These are phyloP conservation scores for Pseudoips prasinana DNA, from an alignment of 2,888 invertebrate genomes.

Conservation along the genomic window DNA sequence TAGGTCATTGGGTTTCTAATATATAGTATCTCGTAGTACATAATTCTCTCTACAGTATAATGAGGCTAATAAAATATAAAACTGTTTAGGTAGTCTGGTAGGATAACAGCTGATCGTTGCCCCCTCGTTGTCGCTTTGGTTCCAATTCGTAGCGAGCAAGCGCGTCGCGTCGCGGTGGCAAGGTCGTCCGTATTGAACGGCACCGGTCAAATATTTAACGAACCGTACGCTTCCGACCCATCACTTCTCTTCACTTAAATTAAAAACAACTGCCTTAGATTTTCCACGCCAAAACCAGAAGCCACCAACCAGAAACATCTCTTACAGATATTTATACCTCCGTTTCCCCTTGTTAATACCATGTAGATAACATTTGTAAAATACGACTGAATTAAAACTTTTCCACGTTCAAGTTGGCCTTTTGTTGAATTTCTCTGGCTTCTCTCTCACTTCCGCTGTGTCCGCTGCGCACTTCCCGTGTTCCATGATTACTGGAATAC, in stretches of 20 bases:
- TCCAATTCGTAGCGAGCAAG: constrained; percentile 48
- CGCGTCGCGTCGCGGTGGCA: constrained; percentile 50
- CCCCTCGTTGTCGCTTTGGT: constrained; percentile 45
- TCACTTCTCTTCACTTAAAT: constrained; percentile 31
- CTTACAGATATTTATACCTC: no score
- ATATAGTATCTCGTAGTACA: no score
- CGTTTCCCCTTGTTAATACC: no score
- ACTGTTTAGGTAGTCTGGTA: no score
- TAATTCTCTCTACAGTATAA: no score
- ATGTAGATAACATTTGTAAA: constrained; percentile 1
- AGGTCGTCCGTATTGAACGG: constrained; percentile 67
- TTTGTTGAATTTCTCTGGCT: constrained; percentile 41
- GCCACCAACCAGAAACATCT: no score
- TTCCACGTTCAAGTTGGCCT: constrained; percentile 18
- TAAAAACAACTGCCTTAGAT: background rate
- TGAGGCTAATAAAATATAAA: no score
- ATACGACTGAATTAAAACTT: constrained; percentile 1
- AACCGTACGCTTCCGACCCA: constrained; percentile 35
- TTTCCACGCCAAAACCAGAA: no score
- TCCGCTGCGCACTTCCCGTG: constrained; percentile 13
- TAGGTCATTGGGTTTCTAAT: no score
- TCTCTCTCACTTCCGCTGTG: constrained; percentile 35
- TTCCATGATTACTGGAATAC: constrained; percentile 8
- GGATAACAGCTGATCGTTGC: constrained; percentile 55
- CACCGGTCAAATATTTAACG: constrained; percentile 58